A percentile compares a stretch with the other conserved stretches of the same genome.
phyloP scores from a whole-genome alignment of 2,888 invertebrate species.

The Andrena haemorrhoa region DNA sequence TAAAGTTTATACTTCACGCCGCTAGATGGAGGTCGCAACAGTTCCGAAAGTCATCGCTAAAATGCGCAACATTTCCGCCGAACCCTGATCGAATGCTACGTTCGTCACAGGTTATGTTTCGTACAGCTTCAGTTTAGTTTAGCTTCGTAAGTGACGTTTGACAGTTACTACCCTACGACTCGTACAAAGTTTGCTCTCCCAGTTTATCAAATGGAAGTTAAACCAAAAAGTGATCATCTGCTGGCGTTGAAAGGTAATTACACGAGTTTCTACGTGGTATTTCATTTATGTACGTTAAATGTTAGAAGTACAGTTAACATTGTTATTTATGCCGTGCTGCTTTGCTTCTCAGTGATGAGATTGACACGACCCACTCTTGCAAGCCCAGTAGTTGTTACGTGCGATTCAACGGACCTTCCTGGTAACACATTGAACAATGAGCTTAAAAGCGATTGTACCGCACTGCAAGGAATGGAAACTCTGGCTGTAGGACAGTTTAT shows the following conservation, averaged over 20 bases:
- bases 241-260: constrained; percentile 87
- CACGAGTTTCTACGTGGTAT: neutral
- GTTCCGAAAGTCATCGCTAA: too few species aligned
- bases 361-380: constrained; percentile 96
- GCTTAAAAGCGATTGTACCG: constrained; percentile 93
- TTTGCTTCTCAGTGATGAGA: constrained; percentile 91
- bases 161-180: neutral
- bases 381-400: constrained; percentile 92
- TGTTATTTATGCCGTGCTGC: too few species aligned
- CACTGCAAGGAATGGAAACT: constrained; percentile 92
- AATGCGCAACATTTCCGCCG: too few species aligned
- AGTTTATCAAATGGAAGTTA: constrained; percentile 86
- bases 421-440: constrained; percentile 92
- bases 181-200: neutral
- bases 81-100: too few species aligned
- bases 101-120: constrained; percentile 39
- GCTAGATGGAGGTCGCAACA: too few species aligned
- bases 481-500: constrained; percentile 95
- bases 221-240: constrained; percentile 88
- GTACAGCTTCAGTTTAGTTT: neutral
- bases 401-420: constrained; percentile 94
- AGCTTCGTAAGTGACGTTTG: constrained; percentile 21
- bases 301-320: neutral
- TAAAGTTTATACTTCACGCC: too few species aligned
- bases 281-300: neutral